Conservation (phyloP, 2,797 vertebrate genomes). For the Sebastiscus albofasciatus region DNA sequence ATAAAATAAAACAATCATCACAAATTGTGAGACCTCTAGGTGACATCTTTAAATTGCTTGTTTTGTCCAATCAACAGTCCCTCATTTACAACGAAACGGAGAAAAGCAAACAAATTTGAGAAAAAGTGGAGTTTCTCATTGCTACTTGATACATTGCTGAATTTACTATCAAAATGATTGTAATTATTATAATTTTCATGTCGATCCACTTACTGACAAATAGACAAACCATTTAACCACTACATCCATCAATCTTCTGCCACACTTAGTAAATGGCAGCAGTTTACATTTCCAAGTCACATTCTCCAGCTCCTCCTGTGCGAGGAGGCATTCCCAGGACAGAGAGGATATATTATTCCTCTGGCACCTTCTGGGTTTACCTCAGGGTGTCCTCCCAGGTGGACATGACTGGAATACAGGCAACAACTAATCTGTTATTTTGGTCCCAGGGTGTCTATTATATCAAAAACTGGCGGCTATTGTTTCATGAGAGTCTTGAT, state of each 20-base stretch:
- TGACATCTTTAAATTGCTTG: no score
- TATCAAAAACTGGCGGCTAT: not conserved
- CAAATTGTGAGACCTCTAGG: no score
- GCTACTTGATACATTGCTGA: no score
- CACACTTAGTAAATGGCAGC: not conserved
- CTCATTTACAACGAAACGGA: not conserved
- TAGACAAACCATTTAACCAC: not conserved
- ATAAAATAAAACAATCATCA: not conserved
- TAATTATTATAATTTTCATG: no score
- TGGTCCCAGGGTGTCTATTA: not conserved
- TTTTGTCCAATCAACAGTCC: no score
- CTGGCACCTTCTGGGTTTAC: not conserved
- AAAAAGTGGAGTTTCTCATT: not conserved
- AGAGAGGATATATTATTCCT: not conserved
- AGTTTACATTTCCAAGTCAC: slow-evolving; percentile 7
- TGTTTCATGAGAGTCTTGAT: not conserved
- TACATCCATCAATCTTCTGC: not conserved
- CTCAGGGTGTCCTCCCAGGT: not conserved
- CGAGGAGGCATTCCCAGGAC: not conserved
- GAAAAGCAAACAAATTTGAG: not conserved
- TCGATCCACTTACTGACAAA: not conserved
- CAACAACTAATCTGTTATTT: not conserved
- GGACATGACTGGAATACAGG: slow-evolving; percentile 15
- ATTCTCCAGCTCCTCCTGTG: not conserved
- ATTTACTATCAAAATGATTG: not conserved